Conservation (phyloP, 2,888 invertebrate species). For the Apotomis capreana region DNA sequence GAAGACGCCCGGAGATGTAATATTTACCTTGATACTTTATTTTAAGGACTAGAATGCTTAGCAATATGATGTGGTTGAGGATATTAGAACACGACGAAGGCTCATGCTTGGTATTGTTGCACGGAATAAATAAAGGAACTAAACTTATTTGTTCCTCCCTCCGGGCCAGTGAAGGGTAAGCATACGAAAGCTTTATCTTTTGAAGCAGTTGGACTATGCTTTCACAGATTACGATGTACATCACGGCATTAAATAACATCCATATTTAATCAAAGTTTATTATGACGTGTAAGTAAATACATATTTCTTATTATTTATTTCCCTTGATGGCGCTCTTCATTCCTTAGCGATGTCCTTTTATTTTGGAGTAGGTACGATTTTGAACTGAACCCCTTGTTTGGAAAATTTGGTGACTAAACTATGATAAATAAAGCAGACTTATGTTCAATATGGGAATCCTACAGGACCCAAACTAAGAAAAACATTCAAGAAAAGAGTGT, state of each 20-base stretch:
- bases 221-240: constrained; percentile 2
- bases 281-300: no score
- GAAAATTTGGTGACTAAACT: no score
- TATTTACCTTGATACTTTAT: constrained; percentile 53
- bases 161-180: constrained; percentile 52
- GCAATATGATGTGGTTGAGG: constrained; percentile 47
- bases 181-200: constrained; percentile 54
- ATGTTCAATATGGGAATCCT: no score
- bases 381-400: no score
- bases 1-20: constrained; percentile 52
- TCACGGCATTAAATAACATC: not conserved
- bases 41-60: constrained; percentile 57
- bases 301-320: no score
- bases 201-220: constrained; percentile 40
- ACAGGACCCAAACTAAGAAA: no score
- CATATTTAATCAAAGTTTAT: no score
- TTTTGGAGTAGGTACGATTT: no score
- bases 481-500: no score
- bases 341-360: no score
- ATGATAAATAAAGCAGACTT: no score
- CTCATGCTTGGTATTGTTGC: constrained; percentile 68
- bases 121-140: constrained; percentile 65
- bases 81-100: constrained; percentile 59
- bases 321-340: no score
- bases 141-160: constrained; percentile 68